phyloP scores from a whole-genome alignment of 2,113 vertebrate species.

The Toxotes jaculatrix region DNA sequence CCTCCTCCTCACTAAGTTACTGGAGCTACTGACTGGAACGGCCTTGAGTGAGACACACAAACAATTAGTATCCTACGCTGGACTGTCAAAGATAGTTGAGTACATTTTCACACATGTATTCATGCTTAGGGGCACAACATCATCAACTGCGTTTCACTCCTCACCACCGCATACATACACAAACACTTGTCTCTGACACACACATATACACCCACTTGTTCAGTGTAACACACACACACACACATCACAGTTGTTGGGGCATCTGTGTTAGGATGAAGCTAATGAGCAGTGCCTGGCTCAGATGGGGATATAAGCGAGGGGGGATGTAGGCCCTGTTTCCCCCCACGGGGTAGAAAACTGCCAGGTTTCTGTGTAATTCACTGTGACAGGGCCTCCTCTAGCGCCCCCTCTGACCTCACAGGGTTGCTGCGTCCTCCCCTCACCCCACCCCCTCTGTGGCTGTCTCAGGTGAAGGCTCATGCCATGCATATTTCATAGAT shows the following conservation, averaged over 20 bases:
- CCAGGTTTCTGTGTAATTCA: conserved; percentile 50
- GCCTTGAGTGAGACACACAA: conserved; percentile 53
- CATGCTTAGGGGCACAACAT: conserved; percentile 12
- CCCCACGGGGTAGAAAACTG: conserved; percentile 8
- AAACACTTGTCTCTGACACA: neutral
- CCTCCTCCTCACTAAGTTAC: conserved; percentile 11
- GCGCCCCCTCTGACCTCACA: conserved; percentile 56
- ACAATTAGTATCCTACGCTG: conserved; percentile 33
- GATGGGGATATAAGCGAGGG: conserved; percentile 8
- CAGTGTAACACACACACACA: conserved; percentile 1
- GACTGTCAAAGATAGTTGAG: conserved; percentile 11
- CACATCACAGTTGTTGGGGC: conserved; percentile 11
- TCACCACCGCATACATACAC: conserved; percentile 2
- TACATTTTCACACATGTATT: conserved; percentile 10
- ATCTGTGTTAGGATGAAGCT: conserved; percentile 46
- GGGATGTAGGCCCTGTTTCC: conserved; percentile 46
- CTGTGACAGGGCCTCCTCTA: conserved; percentile 55
- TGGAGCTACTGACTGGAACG: conserved; percentile 19
- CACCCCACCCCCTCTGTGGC: neutral
- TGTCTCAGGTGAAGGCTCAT: conserved; percentile 61
- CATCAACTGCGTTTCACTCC: conserved; percentile 28
- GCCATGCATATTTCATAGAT: conserved; percentile 77
- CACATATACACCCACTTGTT: neutral
- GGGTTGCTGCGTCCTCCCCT: neutral
- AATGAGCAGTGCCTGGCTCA: conserved; percentile 56